Conservation (phyloP, 2,797 vertebrate genomes). For the Limnodromus scolopaceus region DNA sequence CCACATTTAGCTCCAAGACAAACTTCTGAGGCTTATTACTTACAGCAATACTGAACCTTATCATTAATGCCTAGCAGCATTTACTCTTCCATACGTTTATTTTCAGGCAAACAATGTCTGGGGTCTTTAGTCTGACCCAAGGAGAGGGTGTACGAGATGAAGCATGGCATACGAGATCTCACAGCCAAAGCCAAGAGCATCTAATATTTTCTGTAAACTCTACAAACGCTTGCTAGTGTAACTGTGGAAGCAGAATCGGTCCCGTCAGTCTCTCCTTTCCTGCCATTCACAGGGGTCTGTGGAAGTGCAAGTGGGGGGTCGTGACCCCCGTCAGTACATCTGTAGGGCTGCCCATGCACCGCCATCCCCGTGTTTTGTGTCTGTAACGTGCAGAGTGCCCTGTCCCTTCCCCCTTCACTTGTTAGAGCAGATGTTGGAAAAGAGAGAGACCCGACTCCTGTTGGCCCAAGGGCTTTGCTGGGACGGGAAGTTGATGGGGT, state of each 20-base stretch:
- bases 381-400: background rate
- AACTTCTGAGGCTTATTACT: too few species aligned
- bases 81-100: too few species aligned
- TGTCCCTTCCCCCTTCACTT: conserved; percentile 54
- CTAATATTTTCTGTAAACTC: background rate
- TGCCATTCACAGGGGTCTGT: background rate
- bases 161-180: too few species aligned
- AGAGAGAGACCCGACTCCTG: background rate
- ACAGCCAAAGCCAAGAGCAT: too few species aligned
- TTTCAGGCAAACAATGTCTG: too few species aligned
- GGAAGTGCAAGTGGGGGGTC: conserved; percentile 56
- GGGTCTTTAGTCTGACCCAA: too few species aligned
- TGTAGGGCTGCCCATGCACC: conserved; percentile 68
- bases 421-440: conserved; percentile 67
- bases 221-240: background rate
- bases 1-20: too few species aligned
- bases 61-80: too few species aligned
- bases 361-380: conserved; percentile 30
- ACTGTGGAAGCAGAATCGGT: background rate
- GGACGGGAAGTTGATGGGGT: accelerated
- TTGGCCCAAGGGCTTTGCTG: background rate
- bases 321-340: conserved; percentile 74
- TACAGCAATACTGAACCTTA: too few species aligned
- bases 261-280: background rate
- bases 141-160: too few species aligned